phyloP scores from a whole-genome alignment of 2,888 invertebrate species.

The Adela reaumurella region DNA sequence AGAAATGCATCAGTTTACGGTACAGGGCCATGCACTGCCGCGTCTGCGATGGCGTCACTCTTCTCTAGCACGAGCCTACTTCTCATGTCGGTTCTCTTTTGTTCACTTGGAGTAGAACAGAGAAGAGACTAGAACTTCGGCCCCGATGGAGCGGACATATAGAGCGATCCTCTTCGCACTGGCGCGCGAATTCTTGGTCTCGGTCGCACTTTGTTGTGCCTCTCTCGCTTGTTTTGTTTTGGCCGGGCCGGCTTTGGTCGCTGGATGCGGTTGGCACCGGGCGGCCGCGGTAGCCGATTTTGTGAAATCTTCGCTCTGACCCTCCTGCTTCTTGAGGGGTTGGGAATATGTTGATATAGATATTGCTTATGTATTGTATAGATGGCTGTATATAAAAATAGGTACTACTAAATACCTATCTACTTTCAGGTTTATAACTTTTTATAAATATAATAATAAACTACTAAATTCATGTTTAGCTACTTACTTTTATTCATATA shows the following conservation, averaged over 20 bases:
- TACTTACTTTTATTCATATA: no score
- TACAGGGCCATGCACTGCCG: not conserved
- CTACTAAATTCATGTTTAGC: no score
- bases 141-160: not conserved
- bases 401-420: no score
- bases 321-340: no score
- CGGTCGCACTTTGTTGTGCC: not conserved
- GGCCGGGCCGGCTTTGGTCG: not conserved
- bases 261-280: not conserved
- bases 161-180: not conserved
- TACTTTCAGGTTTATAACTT: no score
- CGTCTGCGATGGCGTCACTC: conserved; percentile 2
- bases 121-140: not conserved
- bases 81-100: not conserved
- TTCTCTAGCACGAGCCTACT: not conserved
- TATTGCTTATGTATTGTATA: no score
- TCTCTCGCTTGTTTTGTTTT: not conserved
- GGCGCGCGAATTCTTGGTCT: not conserved
- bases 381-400: no score
- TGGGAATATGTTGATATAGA: no score
- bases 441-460: no score
- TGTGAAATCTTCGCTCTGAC: no score
- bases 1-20: not conserved
- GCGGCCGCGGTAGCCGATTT: no score
- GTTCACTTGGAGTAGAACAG: not conserved